Evolutionary conservation across 30 jellyfish, hydroid and myxozoan genomes (phyloP), one percentile per base, ranked within the genome.

Genomic region (Aurelia sp.): DNA sequence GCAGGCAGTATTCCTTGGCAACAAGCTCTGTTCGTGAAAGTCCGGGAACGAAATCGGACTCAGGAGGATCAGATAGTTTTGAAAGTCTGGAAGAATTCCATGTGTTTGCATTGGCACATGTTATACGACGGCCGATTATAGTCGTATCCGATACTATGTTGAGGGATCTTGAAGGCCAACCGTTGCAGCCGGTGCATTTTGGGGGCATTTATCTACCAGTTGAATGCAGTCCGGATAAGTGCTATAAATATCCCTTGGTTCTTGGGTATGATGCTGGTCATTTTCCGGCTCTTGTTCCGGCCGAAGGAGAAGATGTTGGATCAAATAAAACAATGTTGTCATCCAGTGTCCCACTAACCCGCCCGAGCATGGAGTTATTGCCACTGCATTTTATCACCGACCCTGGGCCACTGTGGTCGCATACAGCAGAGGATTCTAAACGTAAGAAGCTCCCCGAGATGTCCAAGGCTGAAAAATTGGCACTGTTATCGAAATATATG

Each of bases 251-350:
- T 74, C 98, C 98, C 11, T 72, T 92, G 47, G 89, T 92, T 3
- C 92, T 92, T 15, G 98, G 97, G 12, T 92, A 86, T 76, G 97
- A 92, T 51, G 80, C 98, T 6, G 92, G 96, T n/a, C 98, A 92
- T 61, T 92, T 92, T 71, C 85, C 97, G 16, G 98, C 98, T 4
- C 88, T 86, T 40, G 98, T 92, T 4, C 96, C 97, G 22, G 98
- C 98, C 2, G 96, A 86, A 17, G 97, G 98, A 12, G 98, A 92
- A 76, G 92, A 88, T 62, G 71, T 75, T 12, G 68, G 77, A 13
- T 15, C 65, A 22, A 66, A 86, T 15, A 71, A 74, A 20, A 67
- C 58, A 17, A 61, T 78, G 31, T 35, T 92, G 37, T 82, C 91
- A n/a, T 74, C 92, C 6, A 92, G 89, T 63, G 58, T 92, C 31